A percentile compares a stretch with the other conserved stretches of the same genome.
Conservation (phyloP, 2,113 vertebrate species). For the Triplophysa rosa region DNA sequence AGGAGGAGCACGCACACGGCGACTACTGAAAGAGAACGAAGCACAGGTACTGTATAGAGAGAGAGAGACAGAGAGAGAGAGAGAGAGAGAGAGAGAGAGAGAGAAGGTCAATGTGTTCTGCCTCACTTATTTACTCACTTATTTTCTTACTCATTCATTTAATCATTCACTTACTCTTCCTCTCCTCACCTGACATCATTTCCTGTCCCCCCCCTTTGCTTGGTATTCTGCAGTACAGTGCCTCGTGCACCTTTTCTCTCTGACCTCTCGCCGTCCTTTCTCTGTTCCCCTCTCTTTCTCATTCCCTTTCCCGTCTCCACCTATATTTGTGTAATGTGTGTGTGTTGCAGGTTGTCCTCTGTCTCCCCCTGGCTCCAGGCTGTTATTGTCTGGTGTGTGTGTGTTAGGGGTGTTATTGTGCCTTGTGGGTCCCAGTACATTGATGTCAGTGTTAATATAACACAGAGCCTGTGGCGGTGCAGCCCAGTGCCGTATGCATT, state of each 20-base stretch:
- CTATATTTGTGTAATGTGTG: conserved; percentile 44
- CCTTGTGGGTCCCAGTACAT: conserved; percentile 61
- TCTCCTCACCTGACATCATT: conserved; percentile 49
- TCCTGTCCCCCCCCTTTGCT: conserved; percentile 24
- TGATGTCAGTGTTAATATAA: conserved; percentile 70
- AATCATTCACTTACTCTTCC: conserved; percentile 50
- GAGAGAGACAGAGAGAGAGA: conserved; percentile 65
- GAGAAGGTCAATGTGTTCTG: conserved; percentile 53
- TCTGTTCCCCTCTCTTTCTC: conserved; percentile 47
- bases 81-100: conserved; percentile 59
- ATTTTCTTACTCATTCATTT: conserved; percentile 10
- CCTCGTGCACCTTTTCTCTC: conserved; percentile 56
- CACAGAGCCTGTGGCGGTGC: conserved; percentile 61
- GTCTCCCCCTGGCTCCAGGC: conserved; percentile 38
- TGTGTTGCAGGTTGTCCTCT: conserved; percentile 50
- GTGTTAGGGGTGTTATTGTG: conserved; percentile 58
- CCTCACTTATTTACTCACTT: not conserved
- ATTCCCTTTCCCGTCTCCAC: conserved; percentile 14
- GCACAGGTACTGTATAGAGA: conserved; percentile 79
- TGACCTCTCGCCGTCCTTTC: conserved; percentile 68
- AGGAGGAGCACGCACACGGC: conserved; percentile 78
- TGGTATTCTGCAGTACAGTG: not conserved
- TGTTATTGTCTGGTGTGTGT: conserved; percentile 42
- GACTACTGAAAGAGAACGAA: conserved; percentile 86
- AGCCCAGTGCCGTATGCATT: conserved; percentile 60